phyloP scores from a whole-genome alignment of 2,797 vertebrate genomes.

The Natrix natrix region DNA sequence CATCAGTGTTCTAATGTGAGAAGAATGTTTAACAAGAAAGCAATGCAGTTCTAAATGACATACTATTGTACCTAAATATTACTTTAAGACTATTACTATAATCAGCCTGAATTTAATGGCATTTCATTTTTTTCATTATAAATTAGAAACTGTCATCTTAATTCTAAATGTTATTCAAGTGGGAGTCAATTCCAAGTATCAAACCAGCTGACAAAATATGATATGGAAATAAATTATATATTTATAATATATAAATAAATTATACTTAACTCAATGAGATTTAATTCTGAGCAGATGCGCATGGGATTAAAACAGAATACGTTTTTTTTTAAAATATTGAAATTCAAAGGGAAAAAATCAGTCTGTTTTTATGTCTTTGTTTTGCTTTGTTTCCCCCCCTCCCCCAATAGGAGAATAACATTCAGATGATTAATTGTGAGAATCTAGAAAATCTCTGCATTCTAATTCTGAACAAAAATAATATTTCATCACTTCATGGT shows the following conservation, averaged over 20 bases:
- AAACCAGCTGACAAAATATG: neutral
- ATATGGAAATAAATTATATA: neutral
- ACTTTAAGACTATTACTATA: neutral
- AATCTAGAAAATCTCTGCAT: slow-evolving; percentile 79
- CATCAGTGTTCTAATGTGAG: neutral
- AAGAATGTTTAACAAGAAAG: neutral
- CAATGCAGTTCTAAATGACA: neutral
- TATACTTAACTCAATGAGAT: neutral
- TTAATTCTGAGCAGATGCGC: neutral
- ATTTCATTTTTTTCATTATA: neutral
- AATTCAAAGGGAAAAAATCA: neutral
- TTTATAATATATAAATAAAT: neutral
- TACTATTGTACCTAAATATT: too few species aligned
- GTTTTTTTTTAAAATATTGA: neutral
- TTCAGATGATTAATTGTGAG: slow-evolving; percentile 82
- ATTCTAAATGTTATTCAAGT: neutral
- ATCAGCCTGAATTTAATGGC: neutral
- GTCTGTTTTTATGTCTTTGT: neutral
- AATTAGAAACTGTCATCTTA: neutral
- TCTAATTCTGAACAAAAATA: slow-evolving; percentile 82
- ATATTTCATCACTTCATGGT: slow-evolving; percentile 84
- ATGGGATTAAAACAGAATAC: neutral
- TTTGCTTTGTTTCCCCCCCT: neutral
- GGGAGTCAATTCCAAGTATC: neutral
- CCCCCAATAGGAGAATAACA: slow-evolving; percentile 82